A percentile compares a stretch with the other conserved stretches of the same genome.
Evolutionary conservation across 92 coral and sea anemone genomes (phyloP).

Genomic region (Meandrina meandrites): DNA sequence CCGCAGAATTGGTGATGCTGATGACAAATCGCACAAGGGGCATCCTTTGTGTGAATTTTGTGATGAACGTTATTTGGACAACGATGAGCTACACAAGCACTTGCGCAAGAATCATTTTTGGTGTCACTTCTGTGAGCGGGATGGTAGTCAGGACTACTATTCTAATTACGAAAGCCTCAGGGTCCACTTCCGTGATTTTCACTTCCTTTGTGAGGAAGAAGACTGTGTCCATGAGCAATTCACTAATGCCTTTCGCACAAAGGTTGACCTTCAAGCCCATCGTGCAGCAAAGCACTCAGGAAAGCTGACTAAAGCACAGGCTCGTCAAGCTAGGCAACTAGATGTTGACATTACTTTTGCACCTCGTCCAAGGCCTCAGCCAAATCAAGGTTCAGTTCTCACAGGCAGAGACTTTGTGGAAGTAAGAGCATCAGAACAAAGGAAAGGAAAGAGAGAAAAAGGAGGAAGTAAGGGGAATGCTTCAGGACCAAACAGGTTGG

Average conservation of each 20-base stretch:
- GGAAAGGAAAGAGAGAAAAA: constrained; percentile 51
- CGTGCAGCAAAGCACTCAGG: constrained; percentile 76
- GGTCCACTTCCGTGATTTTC: constrained; percentile 78
- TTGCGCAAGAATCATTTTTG: constrained; percentile 93
- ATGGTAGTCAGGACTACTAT: constrained; percentile 87
- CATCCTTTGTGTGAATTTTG: constrained; percentile 96
- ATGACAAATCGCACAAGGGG: constrained; percentile 92
- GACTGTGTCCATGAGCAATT: constrained; percentile 85
- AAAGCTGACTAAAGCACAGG: constrained; percentile 89
- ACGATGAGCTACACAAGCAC: constrained; percentile 89
- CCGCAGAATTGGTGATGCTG: constrained; percentile 83
- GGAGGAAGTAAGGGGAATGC: constrained; percentile 42
- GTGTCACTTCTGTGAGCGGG: constrained; percentile 96
- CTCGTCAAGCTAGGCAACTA: constrained; percentile 90
- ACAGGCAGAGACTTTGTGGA: constrained; percentile 78
- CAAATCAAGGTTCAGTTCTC: constrained; percentile 51
- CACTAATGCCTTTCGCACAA: constrained; percentile 88
- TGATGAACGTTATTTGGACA: constrained; percentile 87
- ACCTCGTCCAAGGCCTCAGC: constrained; percentile 62
- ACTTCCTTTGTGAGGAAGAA: constrained; percentile 92
- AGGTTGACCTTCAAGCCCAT: constrained; percentile 94
- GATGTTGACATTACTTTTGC: constrained; percentile 85
- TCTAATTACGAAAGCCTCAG: constrained; percentile 69
- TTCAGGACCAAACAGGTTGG: constrained; percentile 48
- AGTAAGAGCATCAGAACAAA: constrained; percentile 64